These are phyloP conservation scores for Tyria jacobaeae DNA, from an alignment of 2,888 invertebrate species.

Conservation along the genomic window DNA sequence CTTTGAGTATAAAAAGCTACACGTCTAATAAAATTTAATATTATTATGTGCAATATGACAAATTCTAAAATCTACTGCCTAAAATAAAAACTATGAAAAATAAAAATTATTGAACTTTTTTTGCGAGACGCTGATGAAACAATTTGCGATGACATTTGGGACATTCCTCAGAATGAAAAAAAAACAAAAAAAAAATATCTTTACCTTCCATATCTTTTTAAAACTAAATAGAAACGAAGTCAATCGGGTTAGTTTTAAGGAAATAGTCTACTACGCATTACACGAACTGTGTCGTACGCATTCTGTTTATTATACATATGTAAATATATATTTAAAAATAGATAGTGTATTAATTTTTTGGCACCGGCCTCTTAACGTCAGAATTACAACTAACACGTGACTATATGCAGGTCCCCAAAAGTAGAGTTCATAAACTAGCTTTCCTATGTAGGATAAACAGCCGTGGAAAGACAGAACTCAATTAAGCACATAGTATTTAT, in stretches of 20 bases:
- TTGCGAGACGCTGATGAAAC: too few species aligned
- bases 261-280: slow-evolving; percentile 29
- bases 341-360: slow-evolving; percentile 23
- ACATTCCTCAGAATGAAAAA: background rate
- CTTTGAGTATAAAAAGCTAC: too few species aligned
- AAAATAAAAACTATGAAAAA: too few species aligned
- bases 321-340: slow-evolving; percentile 35
- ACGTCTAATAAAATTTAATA: too few species aligned
- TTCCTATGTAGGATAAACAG: too few species aligned
- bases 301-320: slow-evolving; percentile 26
- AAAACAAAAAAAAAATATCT: background rate
- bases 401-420: background rate
- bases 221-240: slow-evolving; percentile 15
- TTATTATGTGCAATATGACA: too few species aligned
- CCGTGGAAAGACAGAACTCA: too few species aligned
- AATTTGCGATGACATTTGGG: background rate
- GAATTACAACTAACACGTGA: slow-evolving; percentile 29
- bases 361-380: slow-evolving; percentile 34
- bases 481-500: too few species aligned
- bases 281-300: slow-evolving; percentile 12
- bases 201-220: background rate
- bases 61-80: too few species aligned
- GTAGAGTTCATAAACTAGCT: too few species aligned
- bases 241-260: slow-evolving; percentile 30
- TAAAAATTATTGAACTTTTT: too few species aligned